Conservation (phyloP, 1,140 invertebrate genomes). For the Adoxophyes honmai region DNA sequence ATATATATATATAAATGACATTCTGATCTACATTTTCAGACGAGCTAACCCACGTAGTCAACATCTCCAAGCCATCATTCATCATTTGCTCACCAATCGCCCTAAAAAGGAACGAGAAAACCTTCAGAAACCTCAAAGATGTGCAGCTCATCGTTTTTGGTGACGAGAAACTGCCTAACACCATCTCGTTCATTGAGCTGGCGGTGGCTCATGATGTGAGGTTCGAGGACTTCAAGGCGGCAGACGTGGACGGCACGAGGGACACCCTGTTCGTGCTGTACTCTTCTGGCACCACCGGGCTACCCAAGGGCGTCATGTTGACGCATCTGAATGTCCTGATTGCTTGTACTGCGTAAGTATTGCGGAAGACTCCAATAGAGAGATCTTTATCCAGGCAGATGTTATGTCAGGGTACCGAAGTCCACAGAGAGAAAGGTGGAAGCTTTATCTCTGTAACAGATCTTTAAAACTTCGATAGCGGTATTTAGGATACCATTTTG, state of each 20-base stretch:
- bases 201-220: slow-evolving; percentile 32
- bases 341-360: slow-evolving; percentile 26
- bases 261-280: slow-evolving; percentile 69
- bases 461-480: too few species aligned
- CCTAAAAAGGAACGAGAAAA: slow-evolving; percentile 32
- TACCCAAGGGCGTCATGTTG: slow-evolving; percentile 88
- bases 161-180: slow-evolving; percentile 22
- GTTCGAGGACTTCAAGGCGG: slow-evolving; percentile 45
- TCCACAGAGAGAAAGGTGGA: too few species aligned
- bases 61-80: slow-evolving; percentile 73
- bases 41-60: slow-evolving; percentile 72
- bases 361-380: neutral
- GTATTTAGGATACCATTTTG: too few species aligned
- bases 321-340: slow-evolving; percentile 81
- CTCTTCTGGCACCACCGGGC: slow-evolving; percentile 86
- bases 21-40: slow-evolving; percentile 35
- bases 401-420: too few species aligned
- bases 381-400: too few species aligned
- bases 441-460: too few species aligned
- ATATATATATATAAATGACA: too few species aligned
- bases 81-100: slow-evolving; percentile 57
- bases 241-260: slow-evolving; percentile 37
- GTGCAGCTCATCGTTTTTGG: slow-evolving; percentile 42
- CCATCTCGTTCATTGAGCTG: slow-evolving; percentile 35
- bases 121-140: slow-evolving; percentile 23